phyloP scores from a whole-genome alignment of 2,113 vertebrate genomes.

The Leiothrix lutea region DNA sequence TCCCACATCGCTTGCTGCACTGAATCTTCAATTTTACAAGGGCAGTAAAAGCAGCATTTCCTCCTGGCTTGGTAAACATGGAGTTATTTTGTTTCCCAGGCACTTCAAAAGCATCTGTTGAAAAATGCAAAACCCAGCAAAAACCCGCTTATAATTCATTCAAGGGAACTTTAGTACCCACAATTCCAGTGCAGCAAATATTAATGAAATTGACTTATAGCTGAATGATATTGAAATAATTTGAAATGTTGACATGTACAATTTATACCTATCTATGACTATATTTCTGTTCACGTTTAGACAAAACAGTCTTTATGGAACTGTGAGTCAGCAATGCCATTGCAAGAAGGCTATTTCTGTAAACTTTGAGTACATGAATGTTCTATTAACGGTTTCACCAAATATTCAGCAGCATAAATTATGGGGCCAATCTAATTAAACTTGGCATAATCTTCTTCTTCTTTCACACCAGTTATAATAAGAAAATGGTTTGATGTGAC shows the following conservation, averaged over 20 bases:
- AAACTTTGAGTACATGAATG: neutral
- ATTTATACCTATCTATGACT: neutral
- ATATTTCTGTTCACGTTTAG: neutral
- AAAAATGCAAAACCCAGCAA: neutral
- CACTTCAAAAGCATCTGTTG: conserved; percentile 52
- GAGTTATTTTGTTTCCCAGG: neutral
- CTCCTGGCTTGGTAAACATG: conserved; percentile 18
- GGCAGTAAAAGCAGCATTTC: conserved; percentile 73
- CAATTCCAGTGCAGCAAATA: neutral
- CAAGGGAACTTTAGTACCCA: neutral
- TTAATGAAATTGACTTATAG: neutral
- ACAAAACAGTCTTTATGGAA: neutral
- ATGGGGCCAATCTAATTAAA: neutral
- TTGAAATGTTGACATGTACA: neutral
- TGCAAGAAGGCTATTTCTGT: neutral
- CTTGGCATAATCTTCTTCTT: neutral
- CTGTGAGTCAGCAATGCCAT: neutral
- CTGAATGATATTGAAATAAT: neutral
- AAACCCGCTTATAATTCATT: neutral
- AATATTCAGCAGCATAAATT: neutral
- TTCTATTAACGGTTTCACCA: neutral
- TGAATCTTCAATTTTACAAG: neutral
- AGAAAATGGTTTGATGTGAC: neutral
- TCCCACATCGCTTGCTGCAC: conserved; percentile 70
- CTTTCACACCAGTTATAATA: neutral